Evolutionary conservation across 2,797 vertebrate genomes (phyloP).

Genomic region (Cephalopachus bancanus): DNA sequence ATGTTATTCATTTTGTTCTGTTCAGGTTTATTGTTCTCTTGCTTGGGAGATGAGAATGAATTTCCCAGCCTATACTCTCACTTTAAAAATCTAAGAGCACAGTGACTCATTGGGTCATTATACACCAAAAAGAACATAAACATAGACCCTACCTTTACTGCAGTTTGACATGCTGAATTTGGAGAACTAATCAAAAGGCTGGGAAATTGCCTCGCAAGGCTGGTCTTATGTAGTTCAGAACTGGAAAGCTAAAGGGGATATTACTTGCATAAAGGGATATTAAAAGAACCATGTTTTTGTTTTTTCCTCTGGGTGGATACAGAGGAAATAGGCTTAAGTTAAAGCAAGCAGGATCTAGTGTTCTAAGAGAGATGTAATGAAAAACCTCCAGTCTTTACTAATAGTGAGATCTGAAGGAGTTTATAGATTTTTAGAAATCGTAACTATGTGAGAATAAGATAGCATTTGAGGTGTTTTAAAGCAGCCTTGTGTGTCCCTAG

Average conservation of each 20-base stretch:
- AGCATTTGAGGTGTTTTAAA: neutral
- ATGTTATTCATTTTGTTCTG: neutral
- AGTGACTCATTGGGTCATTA: neutral
- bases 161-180: neutral
- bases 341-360: neutral
- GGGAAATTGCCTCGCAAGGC: neutral
- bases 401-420: neutral
- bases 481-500: neutral
- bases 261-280: neutral
- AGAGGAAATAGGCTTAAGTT: conserved; percentile 6
- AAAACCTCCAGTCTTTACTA: neutral
- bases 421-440: neutral
- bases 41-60: neutral
- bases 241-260: neutral
- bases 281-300: conserved; percentile 26
- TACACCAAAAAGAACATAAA: neutral
- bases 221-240: neutral
- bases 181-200: neutral
- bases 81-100: neutral
- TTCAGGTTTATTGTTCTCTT: neutral
- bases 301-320: neutral
- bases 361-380: neutral
- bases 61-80: neutral
- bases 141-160: neutral
- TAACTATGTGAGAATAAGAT: neutral